These are phyloP conservation scores for Lasiurus cinereus DNA, from an alignment of 2,113 vertebrate species.

Conservation along the genomic window DNA sequence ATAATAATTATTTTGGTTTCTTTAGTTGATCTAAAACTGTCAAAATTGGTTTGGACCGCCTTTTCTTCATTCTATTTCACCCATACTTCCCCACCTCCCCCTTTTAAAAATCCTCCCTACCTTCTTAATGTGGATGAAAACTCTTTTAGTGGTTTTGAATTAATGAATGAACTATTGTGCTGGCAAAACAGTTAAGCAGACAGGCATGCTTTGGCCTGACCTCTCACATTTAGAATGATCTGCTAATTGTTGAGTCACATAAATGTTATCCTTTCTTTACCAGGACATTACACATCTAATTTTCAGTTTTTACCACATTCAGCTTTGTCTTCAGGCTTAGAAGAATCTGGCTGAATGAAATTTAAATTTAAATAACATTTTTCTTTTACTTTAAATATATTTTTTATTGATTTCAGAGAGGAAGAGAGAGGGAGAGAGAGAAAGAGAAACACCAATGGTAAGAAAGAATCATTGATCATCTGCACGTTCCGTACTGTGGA, in stretches of 20 bases:
- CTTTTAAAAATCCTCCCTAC: not conserved
- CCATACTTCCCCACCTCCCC: not conserved
- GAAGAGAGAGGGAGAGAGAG: not conserved
- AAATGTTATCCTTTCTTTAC: not conserved
- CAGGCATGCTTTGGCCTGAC: not conserved
- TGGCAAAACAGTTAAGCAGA: not conserved
- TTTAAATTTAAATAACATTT: conserved; percentile 50
- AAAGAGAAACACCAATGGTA: not conserved
- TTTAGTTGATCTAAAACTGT: conserved; percentile 6
- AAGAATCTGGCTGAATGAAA: not conserved
- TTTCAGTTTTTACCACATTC: not conserved
- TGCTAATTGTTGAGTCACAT: not conserved
- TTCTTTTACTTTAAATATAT: not conserved
- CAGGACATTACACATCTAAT: not conserved
- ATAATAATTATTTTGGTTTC: not conserved
- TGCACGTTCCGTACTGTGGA: not conserved
- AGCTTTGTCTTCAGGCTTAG: conserved; percentile 44
- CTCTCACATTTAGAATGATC: not conserved
- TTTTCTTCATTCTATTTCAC: not conserved
- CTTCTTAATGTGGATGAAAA: not conserved
- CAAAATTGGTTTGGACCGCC: not conserved
- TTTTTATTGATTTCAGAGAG: not conserved
- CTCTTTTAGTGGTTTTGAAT: conserved; percentile 14
- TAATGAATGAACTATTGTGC: not conserved
- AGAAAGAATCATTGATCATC: too few species aligned